A percentile compares a stretch with the other conserved stretches of the same genome.
These are phyloP conservation scores for Enchytraeus crypticus DNA, from an alignment of 2,888 invertebrate species.

Conservation along the genomic window DNA sequence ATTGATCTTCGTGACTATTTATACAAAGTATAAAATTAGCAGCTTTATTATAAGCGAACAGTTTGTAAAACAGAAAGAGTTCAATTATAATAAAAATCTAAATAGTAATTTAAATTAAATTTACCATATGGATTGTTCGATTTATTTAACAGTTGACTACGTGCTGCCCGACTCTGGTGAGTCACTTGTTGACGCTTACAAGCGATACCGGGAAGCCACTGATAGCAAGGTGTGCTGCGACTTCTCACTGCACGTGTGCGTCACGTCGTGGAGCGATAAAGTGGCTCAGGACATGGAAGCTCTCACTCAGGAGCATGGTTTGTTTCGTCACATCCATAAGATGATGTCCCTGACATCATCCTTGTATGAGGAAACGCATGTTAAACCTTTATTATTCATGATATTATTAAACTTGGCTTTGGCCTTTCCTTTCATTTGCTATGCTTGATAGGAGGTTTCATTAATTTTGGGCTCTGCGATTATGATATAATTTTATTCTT, in stretches of 20 bases:
- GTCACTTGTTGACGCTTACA: conserved; percentile 79
- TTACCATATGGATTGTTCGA: background rate
- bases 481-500: no score
- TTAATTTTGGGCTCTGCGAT: no score
- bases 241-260: conserved; percentile 82
- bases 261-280: conserved; percentile 73
- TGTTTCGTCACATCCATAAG: background rate
- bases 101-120: no score
- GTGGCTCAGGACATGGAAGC: conserved; percentile 72
- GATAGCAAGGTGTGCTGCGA: conserved; percentile 97
- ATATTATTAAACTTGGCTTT: background rate
- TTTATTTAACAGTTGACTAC: conserved; percentile 67
- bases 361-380: no score
- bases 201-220: conserved; percentile 79
- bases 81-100: no score
- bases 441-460: no score
- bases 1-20: no score
- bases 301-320: conserved; percentile 63
- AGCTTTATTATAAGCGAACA: no score
- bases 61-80: no score
- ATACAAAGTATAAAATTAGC: no score
- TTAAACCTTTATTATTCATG: background rate
- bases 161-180: conserved; percentile 66
- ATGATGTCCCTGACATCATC: no score
- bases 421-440: no score